phyloP scores from a whole-genome alignment of 2,888 invertebrate genomes.

The Leucania comma region DNA sequence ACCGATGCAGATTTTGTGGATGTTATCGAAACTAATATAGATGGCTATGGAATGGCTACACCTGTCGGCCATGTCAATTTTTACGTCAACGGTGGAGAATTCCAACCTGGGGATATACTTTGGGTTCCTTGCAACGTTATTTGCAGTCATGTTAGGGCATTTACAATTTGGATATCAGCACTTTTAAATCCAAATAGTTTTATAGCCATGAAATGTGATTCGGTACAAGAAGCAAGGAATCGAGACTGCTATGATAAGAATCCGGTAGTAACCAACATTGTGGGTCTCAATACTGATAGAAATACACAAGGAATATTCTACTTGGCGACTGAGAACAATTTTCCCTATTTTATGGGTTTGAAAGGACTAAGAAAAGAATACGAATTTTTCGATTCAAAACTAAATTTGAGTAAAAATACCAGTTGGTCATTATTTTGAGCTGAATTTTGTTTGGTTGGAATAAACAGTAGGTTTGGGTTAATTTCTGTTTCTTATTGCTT shows the following conservation, averaged over 20 bases:
- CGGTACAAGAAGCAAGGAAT: slow-evolving; percentile 75
- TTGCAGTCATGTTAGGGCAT: slow-evolving; percentile 75
- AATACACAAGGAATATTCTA: slow-evolving; percentile 73
- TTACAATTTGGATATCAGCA: slow-evolving; percentile 73
- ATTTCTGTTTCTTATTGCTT: neutral
- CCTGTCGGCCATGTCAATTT: slow-evolving; percentile 82
- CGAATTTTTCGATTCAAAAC: slow-evolving; percentile 68
- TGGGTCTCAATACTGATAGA: slow-evolving; percentile 71
- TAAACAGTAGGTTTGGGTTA: slow-evolving; percentile 16
- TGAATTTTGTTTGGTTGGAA: neutral
- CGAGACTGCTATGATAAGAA: slow-evolving; percentile 71
- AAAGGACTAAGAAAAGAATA: slow-evolving; percentile 77
- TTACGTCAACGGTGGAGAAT: slow-evolving; percentile 84
- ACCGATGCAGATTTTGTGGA: slow-evolving; percentile 83
- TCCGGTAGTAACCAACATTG: slow-evolving; percentile 71
- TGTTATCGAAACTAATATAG: slow-evolving; percentile 79
- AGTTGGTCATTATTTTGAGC: slow-evolving; percentile 27
- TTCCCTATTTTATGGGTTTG: slow-evolving; percentile 78
- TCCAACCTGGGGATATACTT: slow-evolving; percentile 72
- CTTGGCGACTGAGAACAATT: slow-evolving; percentile 72
- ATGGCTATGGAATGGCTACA: slow-evolving; percentile 81
- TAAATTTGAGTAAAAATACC: slow-evolving; percentile 54
- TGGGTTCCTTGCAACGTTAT: slow-evolving; percentile 71
- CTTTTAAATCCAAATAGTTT: slow-evolving; percentile 72
- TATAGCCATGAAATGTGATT: slow-evolving; percentile 75